These are phyloP conservation scores for Procambarus virginalis DNA, from an alignment of 1,140 invertebrate genomes.

Conservation along the genomic window DNA sequence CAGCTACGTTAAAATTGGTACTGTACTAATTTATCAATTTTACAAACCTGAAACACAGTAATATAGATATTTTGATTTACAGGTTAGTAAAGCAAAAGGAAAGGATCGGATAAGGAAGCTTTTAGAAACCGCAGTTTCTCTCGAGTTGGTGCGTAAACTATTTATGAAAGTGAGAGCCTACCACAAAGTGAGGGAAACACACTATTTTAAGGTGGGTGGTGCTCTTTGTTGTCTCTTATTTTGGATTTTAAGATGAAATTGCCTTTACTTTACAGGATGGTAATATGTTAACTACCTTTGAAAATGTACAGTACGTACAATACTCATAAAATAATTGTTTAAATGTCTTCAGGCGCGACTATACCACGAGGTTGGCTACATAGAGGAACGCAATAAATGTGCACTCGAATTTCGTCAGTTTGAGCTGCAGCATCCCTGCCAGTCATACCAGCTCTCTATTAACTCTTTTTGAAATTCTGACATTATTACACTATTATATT, in stretches of 20 bases:
- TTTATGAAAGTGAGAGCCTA: slow-evolving; percentile 54
- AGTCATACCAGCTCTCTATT: slow-evolving; percentile 47
- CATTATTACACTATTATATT: too few species aligned
- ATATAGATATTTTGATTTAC: not conserved
- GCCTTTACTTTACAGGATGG: too few species aligned
- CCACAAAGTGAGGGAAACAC: slow-evolving; percentile 55
- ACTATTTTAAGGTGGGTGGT: slow-evolving; percentile 49
- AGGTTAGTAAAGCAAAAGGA: slow-evolving; percentile 44
- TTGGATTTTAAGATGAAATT: too few species aligned
- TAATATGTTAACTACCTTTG: too few species aligned
- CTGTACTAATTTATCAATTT: too few species aligned
- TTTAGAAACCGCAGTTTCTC: slow-evolving; percentile 27
- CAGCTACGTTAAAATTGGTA: too few species aligned
- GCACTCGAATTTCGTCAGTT: slow-evolving; percentile 60
- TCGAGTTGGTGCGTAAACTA: slow-evolving; percentile 40
- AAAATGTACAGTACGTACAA: not conserved
- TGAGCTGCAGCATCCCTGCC: slow-evolving; percentile 60
- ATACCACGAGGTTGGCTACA: slow-evolving; percentile 52
- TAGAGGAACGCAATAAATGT: slow-evolving; percentile 58
- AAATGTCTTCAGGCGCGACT: slow-evolving; percentile 41
- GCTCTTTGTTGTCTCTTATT: too few species aligned
- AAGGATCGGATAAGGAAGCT: slow-evolving; percentile 26
- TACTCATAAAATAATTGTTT: not conserved
- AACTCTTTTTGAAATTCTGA: slow-evolving; percentile 35
- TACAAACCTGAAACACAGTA: not conserved